phyloP scores from a whole-genome alignment of 2,113 vertebrate species.

The Gadus chalcogrammus region DNA sequence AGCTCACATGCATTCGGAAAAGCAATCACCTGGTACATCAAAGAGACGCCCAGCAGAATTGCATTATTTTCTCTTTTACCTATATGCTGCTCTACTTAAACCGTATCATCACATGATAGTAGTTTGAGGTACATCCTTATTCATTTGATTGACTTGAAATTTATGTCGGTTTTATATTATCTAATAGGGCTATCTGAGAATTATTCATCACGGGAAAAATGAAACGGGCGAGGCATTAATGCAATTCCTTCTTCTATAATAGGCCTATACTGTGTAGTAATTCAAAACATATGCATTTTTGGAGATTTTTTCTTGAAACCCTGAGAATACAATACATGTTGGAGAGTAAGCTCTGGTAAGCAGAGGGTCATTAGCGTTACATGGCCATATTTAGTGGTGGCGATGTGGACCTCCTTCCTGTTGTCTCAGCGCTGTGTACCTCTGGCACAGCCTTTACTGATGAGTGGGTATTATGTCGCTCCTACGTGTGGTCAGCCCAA shows the following conservation, averaged over 20 bases:
- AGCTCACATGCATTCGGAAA: no score
- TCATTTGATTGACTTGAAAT: no score
- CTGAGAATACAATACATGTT: no score
- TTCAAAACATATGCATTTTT: no score
- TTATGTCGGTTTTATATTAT: no score
- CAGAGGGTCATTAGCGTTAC: background rate
- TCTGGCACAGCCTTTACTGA: background rate
- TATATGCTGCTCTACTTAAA: no score
- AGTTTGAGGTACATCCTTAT: background rate
- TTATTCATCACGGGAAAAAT: background rate
- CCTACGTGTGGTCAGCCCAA: background rate
- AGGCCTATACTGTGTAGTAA: no score
- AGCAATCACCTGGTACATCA: background rate
- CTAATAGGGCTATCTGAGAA: background rate
- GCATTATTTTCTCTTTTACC: background rate
- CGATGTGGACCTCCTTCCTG: background rate
- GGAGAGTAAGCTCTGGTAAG: background rate
- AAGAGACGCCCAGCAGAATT: background rate
- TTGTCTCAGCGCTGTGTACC: background rate
- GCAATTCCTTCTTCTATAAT: no score
- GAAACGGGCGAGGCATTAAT: no score
- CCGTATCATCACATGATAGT: background rate
- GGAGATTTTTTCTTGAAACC: no score
- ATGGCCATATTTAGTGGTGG: background rate
- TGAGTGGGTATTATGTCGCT: background rate